Base-by-base conservation (phyloP, 1,140 invertebrate genomes). In the Helicoverpa armigera region DNA sequence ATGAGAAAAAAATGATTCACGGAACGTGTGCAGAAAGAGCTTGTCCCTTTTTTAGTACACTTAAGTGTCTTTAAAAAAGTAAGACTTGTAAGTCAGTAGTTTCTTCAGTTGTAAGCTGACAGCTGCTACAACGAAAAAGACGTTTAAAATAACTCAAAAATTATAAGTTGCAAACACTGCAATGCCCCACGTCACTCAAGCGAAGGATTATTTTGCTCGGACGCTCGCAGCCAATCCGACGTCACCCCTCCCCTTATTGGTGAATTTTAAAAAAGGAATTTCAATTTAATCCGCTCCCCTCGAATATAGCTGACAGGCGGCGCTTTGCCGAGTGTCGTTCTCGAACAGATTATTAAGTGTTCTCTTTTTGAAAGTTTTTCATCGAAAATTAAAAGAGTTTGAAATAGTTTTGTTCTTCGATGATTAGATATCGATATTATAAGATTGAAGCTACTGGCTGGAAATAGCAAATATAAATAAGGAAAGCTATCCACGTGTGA, bases 231-330 rank as follows among this genome's bases (percentile, higher is more conserved):
- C 92, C 93, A 93, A 94, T 94, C 88, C 88, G 70, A 82, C 67
- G 73, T 79, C 85, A 88, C 92, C 90, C 90, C 88, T 91, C 90
- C 88, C 90, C 89, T 86, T 86, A 92, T 94, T 92, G 92, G 91
- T 91, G 90, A 92, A 93, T 94, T 93, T 43, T 91, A 88, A 92
- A 92, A 93, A 92, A 88, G 88, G 89, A 90, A 94, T 90, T 94
- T 90, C 87, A 91, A 93, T 92, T 92, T 91, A 91, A 94, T 93
- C 88, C 88, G 85, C 86, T 93, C 91, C 91, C 92, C 91, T 90
- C 85, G 80, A 84, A 87, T 85, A 88, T 86, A 86, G 77, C 80
- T 84, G 83, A 85, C 84, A 81, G 82, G 74, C 78, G 82, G 76
- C 72, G 82, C 61, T 83, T 83, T 78, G 80, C 72, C 79, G 78